Evolutionary conservation across 2,113 vertebrate species (phyloP).

Genomic region (Chionomys nivalis): DNA sequence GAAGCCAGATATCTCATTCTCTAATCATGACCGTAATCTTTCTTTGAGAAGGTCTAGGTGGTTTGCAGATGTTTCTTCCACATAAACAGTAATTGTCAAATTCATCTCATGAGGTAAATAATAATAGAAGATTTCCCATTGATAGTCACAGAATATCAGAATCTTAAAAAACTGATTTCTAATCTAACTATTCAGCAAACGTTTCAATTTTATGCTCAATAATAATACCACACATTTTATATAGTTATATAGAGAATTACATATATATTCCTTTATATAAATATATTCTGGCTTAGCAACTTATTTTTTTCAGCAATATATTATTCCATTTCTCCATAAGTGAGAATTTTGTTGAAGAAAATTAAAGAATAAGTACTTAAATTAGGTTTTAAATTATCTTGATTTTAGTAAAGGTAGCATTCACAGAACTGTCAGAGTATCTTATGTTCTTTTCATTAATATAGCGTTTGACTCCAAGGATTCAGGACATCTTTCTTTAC

Average conservation of each 20-base stretch:
- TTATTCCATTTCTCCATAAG: background rate
- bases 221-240: background rate
- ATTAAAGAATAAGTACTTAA: background rate
- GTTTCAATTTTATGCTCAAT: background rate
- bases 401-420: background rate
- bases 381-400: background rate
- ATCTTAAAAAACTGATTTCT: background rate
- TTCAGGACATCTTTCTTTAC: background rate
- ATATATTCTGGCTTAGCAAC: background rate
- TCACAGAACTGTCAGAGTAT: background rate
- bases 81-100: conserved; percentile 27
- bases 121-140: background rate
- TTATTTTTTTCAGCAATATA: background rate
- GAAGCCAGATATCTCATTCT: background rate
- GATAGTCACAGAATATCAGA: background rate
- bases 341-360: background rate
- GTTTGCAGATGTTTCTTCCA: conserved; percentile 54
- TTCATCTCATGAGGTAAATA: background rate
- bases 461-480: background rate
- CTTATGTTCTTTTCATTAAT: background rate
- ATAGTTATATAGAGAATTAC: background rate
- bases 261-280: background rate
- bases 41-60: background rate
- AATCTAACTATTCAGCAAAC: background rate
- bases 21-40: background rate